Evolutionary conservation across 2,888 invertebrate genomes (phyloP).

Genomic region (Rhagium mordax): DNA sequence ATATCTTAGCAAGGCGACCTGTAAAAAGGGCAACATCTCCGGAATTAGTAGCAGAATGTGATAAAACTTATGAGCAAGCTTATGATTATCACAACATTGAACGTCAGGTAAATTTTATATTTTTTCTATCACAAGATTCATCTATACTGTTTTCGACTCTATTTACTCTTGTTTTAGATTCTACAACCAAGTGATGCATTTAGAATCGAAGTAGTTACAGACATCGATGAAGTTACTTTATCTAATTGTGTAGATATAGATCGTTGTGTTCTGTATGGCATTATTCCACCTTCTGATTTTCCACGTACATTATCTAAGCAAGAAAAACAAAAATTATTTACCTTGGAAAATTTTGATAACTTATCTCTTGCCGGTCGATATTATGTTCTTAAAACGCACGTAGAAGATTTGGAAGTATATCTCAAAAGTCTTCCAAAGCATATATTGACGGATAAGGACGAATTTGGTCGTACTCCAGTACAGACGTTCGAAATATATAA

Average conservation of each 20-base stretch:
- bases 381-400: constrained; percentile 59
- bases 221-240: constrained; percentile 54
- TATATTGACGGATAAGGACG: constrained; percentile 54
- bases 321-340: constrained; percentile 60
- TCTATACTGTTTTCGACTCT: neutral
- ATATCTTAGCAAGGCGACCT: constrained; percentile 58
- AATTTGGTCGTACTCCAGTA: constrained; percentile 59
- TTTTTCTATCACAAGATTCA: neutral
- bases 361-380: constrained; percentile 62
- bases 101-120: constrained; percentile 48
- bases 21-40: constrained; percentile 48
- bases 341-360: constrained; percentile 64
- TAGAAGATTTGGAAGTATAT: constrained; percentile 58
- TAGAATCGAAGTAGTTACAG: constrained; percentile 41
- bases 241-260: constrained; percentile 61
- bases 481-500: constrained; percentile 62
- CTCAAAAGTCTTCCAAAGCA: constrained; percentile 48
- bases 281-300: constrained; percentile 54
- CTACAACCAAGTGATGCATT: constrained; percentile 56
- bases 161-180: constrained; percentile 43
- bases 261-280: constrained; percentile 60
- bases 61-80: constrained; percentile 49
- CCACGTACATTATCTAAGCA: constrained; percentile 55
- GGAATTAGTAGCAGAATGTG: constrained; percentile 53
- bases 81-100: constrained; percentile 60